Conservation (phyloP, 2,888 invertebrate species). For the Euzophera pinguis region DNA sequence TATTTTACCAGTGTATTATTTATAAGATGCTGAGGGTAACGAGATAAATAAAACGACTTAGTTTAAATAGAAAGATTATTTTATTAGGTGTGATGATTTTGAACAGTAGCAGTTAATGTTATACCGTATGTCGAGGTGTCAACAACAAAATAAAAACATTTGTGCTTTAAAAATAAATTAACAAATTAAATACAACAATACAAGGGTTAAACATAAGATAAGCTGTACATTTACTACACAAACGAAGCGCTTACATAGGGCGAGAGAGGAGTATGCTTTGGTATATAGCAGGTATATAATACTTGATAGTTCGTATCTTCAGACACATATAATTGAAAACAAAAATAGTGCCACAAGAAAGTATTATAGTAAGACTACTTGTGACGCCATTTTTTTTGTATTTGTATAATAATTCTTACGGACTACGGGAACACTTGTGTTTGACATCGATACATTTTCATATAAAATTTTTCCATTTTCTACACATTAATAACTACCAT, state of each 20-base stretch:
- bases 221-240: conserved; percentile 42
- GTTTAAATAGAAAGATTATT: conserved; percentile 68
- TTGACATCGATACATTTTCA: conserved; percentile 9
- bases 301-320: background rate
- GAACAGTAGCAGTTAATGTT: conserved; percentile 74
- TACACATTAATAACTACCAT: conserved; percentile 15
- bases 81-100: conserved; percentile 76
- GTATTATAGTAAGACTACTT: background rate
- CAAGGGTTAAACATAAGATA: conserved; percentile 53
- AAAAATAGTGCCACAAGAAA: background rate
- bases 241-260: conserved; percentile 64
- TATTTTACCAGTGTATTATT: no score
- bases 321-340: background rate
- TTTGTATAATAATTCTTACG: background rate
- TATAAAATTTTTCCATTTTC: conserved; percentile 12
- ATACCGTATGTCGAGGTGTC: conserved; percentile 69
- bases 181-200: conserved; percentile 74
- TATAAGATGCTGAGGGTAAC: no score
- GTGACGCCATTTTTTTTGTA: background rate
- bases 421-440: background rate
- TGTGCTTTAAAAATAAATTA: conserved; percentile 78
- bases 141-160: conserved; percentile 75
- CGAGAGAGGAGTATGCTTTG: conserved; percentile 52
- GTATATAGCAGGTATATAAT: conserved; percentile 19
- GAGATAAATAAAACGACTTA: background rate